phyloP scores from a whole-genome alignment of 2,113 vertebrate species.

The Paramormyrops kingsleyae region DNA sequence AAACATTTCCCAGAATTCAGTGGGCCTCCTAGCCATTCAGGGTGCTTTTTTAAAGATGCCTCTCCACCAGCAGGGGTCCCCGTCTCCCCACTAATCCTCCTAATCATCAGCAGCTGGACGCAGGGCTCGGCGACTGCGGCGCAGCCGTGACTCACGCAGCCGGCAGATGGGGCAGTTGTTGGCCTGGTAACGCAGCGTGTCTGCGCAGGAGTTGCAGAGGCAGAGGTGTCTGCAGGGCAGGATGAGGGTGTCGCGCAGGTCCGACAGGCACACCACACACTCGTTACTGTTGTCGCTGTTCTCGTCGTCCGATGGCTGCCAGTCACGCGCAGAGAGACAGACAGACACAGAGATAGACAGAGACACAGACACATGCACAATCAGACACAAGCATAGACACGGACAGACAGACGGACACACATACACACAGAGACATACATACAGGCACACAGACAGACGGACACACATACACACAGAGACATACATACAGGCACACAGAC shows the following conservation, averaged over 20 bases:
- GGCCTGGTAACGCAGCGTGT: constrained; percentile 91
- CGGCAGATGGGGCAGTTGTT: constrained; percentile 97
- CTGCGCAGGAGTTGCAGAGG: constrained; percentile 87
- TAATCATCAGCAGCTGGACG: not conserved
- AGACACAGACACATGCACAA: not conserved
- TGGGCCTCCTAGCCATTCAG: not conserved
- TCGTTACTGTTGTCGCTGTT: constrained; percentile 97
- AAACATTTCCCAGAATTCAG: not conserved
- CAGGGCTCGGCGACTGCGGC: not conserved
- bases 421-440: too few relatives aligned
- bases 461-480: too few relatives aligned
- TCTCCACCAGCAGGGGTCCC: not conserved
- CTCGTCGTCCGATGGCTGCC: constrained; percentile 84
- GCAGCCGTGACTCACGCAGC: constrained; percentile 75
- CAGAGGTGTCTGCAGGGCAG: constrained; percentile 90
- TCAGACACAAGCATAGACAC: too few relatives aligned
- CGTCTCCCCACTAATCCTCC: not conserved
- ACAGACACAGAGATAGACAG: not conserved
- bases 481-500: too few relatives aligned
- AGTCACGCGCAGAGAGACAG: not conserved
- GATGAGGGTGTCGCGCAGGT: constrained; percentile 88
- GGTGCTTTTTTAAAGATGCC: not conserved
- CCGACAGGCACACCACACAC: constrained; percentile 91
- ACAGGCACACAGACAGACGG: too few relatives aligned
- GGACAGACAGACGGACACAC: too few relatives aligned